A percentile compares a stretch with the other conserved stretches of the same genome.
These are phyloP conservation scores for Sipha flava DNA, from an alignment of 1,140 invertebrate genomes.

Conservation along the genomic window DNA sequence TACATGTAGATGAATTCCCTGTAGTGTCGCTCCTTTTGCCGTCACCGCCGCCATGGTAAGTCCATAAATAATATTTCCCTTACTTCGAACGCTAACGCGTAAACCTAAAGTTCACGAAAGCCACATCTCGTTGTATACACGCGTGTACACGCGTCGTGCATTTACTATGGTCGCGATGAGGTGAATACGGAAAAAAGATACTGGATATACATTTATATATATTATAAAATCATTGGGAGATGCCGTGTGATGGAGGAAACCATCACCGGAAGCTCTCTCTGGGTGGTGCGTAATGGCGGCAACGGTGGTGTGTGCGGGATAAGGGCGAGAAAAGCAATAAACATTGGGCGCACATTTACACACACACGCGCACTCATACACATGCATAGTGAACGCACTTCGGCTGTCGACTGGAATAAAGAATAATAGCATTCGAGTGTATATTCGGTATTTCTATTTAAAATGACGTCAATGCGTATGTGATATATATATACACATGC, in stretches of 20 bases:
- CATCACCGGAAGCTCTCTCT: background rate
- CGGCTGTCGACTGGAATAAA: constrained; percentile 13
- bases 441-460: background rate
- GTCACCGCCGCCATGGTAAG: background rate
- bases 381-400: background rate
- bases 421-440: constrained; percentile 6
- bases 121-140: background rate
- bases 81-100: too few relatives aligned
- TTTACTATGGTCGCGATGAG: too few relatives aligned
- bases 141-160: too few relatives aligned
- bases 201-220: too few relatives aligned
- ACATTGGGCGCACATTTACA: too few relatives aligned
- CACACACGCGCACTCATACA: background rate
- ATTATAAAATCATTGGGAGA: too few relatives aligned
- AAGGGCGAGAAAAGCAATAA: constrained; percentile 24
- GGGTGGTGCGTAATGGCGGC: background rate
- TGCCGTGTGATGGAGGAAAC: background rate
- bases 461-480: background rate
- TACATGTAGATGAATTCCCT: background rate
- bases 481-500: too few relatives aligned
- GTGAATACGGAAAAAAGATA: too few relatives aligned
- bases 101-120: background rate
- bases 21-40: background rate
- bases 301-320: background rate
- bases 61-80: background rate